A percentile compares a stretch with the other conserved stretches of the same genome.
Conservation (phyloP, 2,888 invertebrate genomes). For the Shargacucullia verbasci region DNA sequence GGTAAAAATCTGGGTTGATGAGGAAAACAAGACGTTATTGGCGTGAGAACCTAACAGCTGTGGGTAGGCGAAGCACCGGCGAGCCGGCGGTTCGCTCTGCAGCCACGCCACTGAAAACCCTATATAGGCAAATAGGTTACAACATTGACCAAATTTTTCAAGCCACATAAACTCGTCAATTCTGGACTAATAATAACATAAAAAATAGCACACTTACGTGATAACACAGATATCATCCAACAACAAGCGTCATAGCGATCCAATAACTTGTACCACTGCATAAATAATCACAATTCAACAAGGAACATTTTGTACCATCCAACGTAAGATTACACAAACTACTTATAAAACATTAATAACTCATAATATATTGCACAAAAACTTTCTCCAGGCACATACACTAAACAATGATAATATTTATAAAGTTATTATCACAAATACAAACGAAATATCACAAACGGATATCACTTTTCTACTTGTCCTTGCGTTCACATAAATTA, state of each 20-base stretch:
- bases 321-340: conserved; percentile 84
- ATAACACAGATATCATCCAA: conserved; percentile 86
- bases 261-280: conserved; percentile 83
- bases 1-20: conserved; percentile 27
- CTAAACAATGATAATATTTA: conserved; percentile 74
- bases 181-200: conserved; percentile 43
- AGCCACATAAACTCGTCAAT: conserved; percentile 57
- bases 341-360: conserved; percentile 80
- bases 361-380: conserved; percentile 84
- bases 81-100: conserved; percentile 62
- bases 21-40: conserved; percentile 19
- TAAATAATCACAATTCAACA: conserved; percentile 88
- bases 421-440: conserved; percentile 82
- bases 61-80: conserved; percentile 61
- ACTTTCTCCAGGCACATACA: conserved; percentile 76
- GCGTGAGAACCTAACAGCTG: conserved; percentile 65
- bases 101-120: conserved; percentile 75
- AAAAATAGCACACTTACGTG: conserved; percentile 76
- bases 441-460: conserved; percentile 81
- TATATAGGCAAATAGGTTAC: conserved; percentile 83
- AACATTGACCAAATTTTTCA: conserved; percentile 70
- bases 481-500: conserved; percentile 88
- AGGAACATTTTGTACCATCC: conserved; percentile 84
- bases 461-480: conserved; percentile 84
- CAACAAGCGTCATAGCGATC: conserved; percentile 83